Evolutionary conservation across 2,888 invertebrate species (phyloP), one percentile per base, ranked within the genome.

Genomic region (Cynaeus angustus): DNA sequence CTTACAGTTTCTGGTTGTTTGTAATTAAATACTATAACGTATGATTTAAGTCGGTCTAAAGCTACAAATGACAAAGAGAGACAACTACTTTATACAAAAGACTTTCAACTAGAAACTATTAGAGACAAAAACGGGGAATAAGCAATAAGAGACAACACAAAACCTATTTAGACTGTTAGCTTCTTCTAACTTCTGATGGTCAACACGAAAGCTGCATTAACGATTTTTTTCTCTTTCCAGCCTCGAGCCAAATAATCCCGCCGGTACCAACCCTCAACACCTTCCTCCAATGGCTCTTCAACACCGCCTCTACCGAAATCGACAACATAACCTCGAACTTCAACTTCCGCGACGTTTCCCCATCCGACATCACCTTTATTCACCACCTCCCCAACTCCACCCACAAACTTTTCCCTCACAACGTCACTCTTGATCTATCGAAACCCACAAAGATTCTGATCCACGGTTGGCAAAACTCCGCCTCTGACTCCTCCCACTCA

Each of bases 391-490:
- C 66, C 16, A 56, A 45, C 41, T 7, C 41, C 21, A 46, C 45
- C 5, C 5, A 26, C n/a, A 37, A 55, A 9, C 14, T 56, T 6
- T 14, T 53, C 41, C 43, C 33, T 9, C 9, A 26, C 13, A 66
- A 56, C 9, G 2, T 26, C 14, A 45, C 28, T 3, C 28, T 76
- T 3, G 68, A 76, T 26, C 52, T 37, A 21, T 21, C 61, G 37
- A 53, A 66, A 33, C 76, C 77, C 12, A 74, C 73, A 4, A 78
- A 77, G 58, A 62, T 78, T 26, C 55, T 77, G 9, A 70, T 77
- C 4, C 78, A 77, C 45, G 78, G 78, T 12, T 78, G 78, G 78
- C 73, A 72, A 26, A 50, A 72, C 1, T 66, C 72, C 59, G 75
- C 75, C 66, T 66, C 53, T 8, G 71, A 72, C 16, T 70, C 73